Conservation (phyloP, 53 echinoderm and acorn worm species). For the Paracentrotus lividus region DNA sequence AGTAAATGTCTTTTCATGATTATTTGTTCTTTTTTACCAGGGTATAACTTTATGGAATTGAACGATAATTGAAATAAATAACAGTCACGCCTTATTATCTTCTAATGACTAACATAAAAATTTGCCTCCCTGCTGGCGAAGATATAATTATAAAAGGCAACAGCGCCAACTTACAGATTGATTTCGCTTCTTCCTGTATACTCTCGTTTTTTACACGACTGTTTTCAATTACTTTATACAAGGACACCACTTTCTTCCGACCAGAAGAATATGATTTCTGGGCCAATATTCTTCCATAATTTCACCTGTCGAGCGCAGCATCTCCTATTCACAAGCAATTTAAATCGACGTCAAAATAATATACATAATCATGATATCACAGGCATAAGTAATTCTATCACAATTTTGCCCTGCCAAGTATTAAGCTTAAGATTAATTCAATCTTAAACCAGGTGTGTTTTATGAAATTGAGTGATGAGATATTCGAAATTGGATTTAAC, state of each 20-base stretch:
- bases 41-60: too few species aligned
- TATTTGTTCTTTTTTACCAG: too few species aligned
- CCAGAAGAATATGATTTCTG: not conserved
- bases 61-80: not conserved
- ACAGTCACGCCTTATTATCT: not conserved
- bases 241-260: constrained; percentile 4
- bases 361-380: not conserved
- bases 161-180: constrained; percentile 15
- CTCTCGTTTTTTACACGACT: not conserved
- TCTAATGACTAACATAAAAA: too few species aligned
- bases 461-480: not conserved
- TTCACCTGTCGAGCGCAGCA: constrained; percentile 1
- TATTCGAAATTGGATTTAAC: not conserved
- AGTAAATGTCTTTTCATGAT: too few species aligned
- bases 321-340: not conserved
- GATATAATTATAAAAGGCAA: not conserved
- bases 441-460: not conserved
- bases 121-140: too few species aligned
- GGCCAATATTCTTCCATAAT: constrained; percentile 48
- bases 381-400: not conserved
- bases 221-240: not conserved
- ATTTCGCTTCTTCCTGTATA: not conserved
- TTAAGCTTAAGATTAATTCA: not conserved
- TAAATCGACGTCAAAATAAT: not conserved
- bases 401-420: not conserved